phyloP scores from a whole-genome alignment of 2,113 vertebrate genomes.

The Daboia siamensis region DNA sequence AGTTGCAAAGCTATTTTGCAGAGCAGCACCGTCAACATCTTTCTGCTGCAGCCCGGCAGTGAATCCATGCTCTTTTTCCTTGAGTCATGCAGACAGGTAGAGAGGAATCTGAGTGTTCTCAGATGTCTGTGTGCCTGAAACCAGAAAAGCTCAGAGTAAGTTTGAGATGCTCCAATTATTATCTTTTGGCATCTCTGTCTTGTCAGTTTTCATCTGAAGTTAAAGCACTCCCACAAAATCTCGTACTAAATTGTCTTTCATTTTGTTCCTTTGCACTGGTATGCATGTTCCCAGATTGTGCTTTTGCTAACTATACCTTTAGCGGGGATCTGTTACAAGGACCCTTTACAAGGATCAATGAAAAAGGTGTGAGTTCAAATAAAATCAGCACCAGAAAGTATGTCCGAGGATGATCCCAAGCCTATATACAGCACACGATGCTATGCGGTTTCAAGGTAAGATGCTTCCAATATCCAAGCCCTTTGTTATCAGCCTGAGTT shows the following conservation, averaged over 20 bases:
- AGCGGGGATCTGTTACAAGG: not conserved
- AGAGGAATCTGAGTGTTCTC: slow-evolving; percentile 48
- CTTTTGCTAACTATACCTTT: not conserved
- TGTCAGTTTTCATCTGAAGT: not conserved
- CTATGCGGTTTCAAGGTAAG: not conserved
- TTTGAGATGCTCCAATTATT: not conserved
- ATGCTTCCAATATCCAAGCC: not conserved
- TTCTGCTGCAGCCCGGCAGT: not conserved
- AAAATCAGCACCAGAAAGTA: not conserved
- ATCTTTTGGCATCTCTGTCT: not conserved
- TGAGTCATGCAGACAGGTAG: slow-evolving; percentile 55
- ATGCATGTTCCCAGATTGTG: not conserved
- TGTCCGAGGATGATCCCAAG: not conserved
- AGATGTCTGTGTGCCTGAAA: not conserved
- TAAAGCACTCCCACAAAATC: slow-evolving; percentile 11
- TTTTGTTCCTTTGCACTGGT: not conserved
- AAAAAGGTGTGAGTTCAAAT: not conserved
- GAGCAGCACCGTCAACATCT: not conserved
- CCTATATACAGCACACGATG: not conserved
- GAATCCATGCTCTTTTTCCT: not conserved
- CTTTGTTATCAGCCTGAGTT: not conserved
- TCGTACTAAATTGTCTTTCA: not conserved
- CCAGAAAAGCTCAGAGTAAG: not conserved
- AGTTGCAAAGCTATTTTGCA: not conserved
- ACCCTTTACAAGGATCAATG: not conserved